Evolutionary conservation across 2,797 vertebrate species (phyloP), one percentile per base, ranked within the genome.

Genomic region (Limnodromus scolopaceus): DNA sequence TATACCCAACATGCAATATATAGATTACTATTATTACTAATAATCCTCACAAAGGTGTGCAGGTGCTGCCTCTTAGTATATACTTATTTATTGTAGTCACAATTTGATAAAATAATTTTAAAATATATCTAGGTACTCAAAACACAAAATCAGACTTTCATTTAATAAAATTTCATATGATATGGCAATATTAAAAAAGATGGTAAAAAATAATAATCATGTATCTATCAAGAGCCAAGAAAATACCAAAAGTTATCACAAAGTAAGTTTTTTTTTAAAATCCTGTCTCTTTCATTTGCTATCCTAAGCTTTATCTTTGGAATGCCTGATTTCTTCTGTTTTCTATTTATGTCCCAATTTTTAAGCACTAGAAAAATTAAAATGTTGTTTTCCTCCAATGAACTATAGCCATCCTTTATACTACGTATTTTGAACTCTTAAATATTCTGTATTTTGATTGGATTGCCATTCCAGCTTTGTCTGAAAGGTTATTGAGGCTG

Each of bases 401-500:
- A 93, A 82, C 64, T 82, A 46, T 39, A 75, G 9, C 20, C 32
- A 48, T 80, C 43, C 4, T 64, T 91, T 74, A 48, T 55, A 75
- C 17, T 36, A 51, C 5, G 2, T 80, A 82, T 84, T 91, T 96
- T 96, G 36, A 69, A 80, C 66, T 84, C 77, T 95, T 89, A 93
- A 84, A 58, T 96, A 83, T 89, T 87, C 92, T 77, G 18, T 61
- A 71, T 96, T 97, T 97, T 92, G 96, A 95, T 87, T 97, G 69
- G 69, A 89, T 89, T 95, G 51, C 55, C 49, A 84, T 94, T 93
- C 55, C 16, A 93, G 49, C 51, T 96, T 97, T 96, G 80, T 92
- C 94, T 94, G 92, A 96, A 91, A 97, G 93, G 87, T 94, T 71
- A 87, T 93, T 65, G 80, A 97, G 81, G 87, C 80, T 97, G 82